phyloP scores from a whole-genome alignment of 2,113 vertebrate genomes.

The Lagopus leucura region DNA sequence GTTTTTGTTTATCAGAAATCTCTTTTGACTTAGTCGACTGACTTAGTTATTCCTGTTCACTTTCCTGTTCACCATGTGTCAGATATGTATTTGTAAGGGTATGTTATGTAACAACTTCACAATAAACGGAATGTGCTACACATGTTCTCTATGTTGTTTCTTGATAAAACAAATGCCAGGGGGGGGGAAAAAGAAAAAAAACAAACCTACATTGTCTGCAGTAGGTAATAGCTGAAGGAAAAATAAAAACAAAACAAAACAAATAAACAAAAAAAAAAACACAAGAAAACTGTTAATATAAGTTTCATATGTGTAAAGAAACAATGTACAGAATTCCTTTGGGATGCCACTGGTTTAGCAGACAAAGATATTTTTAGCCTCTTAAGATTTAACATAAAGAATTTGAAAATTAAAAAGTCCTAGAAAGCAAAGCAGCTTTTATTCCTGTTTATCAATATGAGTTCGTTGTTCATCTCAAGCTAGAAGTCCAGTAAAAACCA shows the following conservation, averaged over 20 bases:
- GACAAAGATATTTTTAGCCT: background rate
- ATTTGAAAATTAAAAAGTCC: background rate
- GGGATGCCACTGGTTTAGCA: background rate
- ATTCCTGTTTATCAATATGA: background rate
- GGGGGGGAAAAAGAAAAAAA: too few relatives aligned
- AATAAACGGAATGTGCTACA: background rate
- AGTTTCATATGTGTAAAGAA: background rate
- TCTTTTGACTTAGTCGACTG: background rate
- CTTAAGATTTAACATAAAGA: background rate
- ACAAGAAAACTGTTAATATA: background rate
- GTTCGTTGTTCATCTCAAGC: background rate
- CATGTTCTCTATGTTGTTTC: background rate
- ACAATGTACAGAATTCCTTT: background rate
- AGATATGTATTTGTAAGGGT: too few relatives aligned
- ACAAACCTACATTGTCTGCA: background rate
- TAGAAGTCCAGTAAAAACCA: background rate
- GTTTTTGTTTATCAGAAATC: background rate
- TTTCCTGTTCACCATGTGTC: background rate
- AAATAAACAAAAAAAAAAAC: background rate
- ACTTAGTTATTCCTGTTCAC: background rate
- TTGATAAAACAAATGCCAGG: too few relatives aligned
- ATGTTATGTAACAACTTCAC: background rate
- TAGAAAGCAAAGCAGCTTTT: conserved; percentile 6
- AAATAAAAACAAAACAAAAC: background rate
- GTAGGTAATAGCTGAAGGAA: background rate